Conservation (phyloP, 2,113 vertebrate species). For the Bungarus multicinctus region DNA sequence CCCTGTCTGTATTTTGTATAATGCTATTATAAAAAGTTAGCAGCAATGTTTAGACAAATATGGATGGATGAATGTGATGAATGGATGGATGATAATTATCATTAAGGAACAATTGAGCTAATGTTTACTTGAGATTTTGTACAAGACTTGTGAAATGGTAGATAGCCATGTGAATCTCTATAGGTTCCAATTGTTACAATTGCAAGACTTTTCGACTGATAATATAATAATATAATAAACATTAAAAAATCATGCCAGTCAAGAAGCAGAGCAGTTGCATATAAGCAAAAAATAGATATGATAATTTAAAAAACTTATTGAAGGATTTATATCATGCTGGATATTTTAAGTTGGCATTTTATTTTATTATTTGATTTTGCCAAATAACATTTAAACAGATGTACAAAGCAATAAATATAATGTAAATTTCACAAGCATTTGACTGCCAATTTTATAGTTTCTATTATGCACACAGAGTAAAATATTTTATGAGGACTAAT, state of each 20-base stretch:
- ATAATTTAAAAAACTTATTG: constrained; percentile 16
- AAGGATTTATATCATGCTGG: constrained; percentile 13
- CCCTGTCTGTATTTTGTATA: background rate
- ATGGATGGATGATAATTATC: background rate
- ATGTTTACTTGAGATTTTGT: background rate
- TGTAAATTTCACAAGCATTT: constrained; percentile 10
- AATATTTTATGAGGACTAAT: constrained; percentile 25
- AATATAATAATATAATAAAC: background rate
- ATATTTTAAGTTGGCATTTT: constrained; percentile 19
- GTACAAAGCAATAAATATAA: constrained; percentile 28
- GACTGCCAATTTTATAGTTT: background rate
- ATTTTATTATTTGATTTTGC: background rate
- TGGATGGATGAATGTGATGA: background rate
- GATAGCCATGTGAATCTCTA: background rate
- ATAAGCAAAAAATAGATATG: background rate
- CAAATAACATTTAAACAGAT: background rate
- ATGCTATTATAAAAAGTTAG: background rate
- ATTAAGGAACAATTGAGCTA: background rate
- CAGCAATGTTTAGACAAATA: background rate
- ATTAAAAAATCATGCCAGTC: background rate
- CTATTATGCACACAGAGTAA: constrained; percentile 17
- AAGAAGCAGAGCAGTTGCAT: background rate
- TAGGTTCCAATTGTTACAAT: background rate
- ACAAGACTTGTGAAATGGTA: background rate
- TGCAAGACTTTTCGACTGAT: background rate